Evolutionary conservation across 2,113 vertebrate species (phyloP).

Genomic region (Phyllostomus hastatus): DNA sequence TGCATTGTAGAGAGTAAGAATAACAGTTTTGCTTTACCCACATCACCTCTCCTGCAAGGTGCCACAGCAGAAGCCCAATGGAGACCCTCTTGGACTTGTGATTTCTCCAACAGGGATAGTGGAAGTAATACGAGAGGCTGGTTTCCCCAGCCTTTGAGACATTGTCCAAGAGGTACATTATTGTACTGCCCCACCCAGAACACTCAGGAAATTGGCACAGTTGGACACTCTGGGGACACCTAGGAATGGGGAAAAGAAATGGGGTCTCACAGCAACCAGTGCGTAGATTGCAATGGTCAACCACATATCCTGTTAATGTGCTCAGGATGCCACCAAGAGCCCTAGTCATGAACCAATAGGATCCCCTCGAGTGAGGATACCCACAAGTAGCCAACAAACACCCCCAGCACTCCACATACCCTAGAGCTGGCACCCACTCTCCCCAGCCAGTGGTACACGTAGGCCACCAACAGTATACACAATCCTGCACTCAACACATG

Average conservation of each 20-base stretch:
- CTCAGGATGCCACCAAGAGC: neutral
- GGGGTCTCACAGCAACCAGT: neutral
- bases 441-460: neutral
- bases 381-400: neutral
- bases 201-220: neutral
- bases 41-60: neutral
- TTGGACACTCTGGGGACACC: neutral
- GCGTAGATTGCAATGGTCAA: neutral
- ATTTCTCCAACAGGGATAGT: neutral
- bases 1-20: neutral
- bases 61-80: neutral
- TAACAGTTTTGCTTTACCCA: neutral
- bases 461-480: neutral
- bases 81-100: neutral
- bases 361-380: neutral
- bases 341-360: neutral
- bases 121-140: neutral
- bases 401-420: too few relatives aligned
- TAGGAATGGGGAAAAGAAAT: neutral
- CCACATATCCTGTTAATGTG: neutral
- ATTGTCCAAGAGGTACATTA: too few relatives aligned
- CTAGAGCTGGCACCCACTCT: neutral
- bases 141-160: neutral
- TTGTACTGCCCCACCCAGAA: neutral
- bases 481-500: neutral